Conservation (phyloP, 2,888 invertebrate genomes). For the Onthophagus sagittarius region DNA sequence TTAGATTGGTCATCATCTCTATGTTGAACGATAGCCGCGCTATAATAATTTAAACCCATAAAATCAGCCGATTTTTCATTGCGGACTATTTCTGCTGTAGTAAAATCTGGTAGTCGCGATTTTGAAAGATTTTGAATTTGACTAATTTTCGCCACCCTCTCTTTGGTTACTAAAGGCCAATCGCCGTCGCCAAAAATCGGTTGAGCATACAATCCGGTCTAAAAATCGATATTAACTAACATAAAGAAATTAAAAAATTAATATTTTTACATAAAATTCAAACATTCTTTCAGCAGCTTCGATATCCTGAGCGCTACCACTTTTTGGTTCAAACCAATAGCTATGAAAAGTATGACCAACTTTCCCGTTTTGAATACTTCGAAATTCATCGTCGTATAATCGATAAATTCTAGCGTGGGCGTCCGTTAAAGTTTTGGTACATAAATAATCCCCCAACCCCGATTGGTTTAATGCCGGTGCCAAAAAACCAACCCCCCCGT, state of each 20-base stretch:
- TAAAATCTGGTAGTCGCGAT: constrained; percentile 51
- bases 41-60: constrained; percentile 64
- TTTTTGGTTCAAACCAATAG: constrained; percentile 55
- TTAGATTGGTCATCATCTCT: not conserved
- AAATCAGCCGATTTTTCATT: constrained; percentile 58
- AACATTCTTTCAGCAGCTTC: constrained; percentile 53
- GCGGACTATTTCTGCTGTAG: constrained; percentile 44
- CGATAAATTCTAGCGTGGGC: constrained; percentile 64
- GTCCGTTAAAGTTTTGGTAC: constrained; percentile 59
- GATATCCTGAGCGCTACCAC: constrained; percentile 48
- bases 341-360: constrained; percentile 57
- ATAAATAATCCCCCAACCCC: constrained; percentile 59
- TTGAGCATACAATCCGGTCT: constrained; percentile 50
- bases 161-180: constrained; percentile 52
- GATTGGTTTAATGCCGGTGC: constrained; percentile 53
- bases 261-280: constrained; percentile 18
- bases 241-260: not conserved
- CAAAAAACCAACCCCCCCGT: constrained; percentile 35
- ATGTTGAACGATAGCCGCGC: constrained; percentile 37
- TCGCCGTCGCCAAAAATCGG: constrained; percentile 53
- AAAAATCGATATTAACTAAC: constrained; percentile 30
- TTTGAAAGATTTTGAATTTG: constrained; percentile 42
- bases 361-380: constrained; percentile 32
- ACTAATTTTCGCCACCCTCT: constrained; percentile 46
- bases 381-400: constrained; percentile 54